Evolutionary conservation across 2,888 invertebrate genomes (phyloP).

Genomic region (Melolontha melolontha): DNA sequence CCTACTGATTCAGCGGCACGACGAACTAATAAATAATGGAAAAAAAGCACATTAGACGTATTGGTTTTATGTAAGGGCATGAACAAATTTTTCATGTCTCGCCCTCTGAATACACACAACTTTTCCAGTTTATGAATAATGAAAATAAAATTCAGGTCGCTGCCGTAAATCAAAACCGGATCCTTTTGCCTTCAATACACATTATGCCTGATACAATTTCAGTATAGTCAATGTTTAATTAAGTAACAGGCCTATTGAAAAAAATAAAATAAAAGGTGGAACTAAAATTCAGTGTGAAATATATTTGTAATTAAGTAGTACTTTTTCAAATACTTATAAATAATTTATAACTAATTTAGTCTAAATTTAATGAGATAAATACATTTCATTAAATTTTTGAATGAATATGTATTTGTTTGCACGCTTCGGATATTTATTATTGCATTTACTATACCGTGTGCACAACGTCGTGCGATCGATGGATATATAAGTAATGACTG

Average conservation of each 20-base stretch:
- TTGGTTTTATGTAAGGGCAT: constrained; percentile 63
- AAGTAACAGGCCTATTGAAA: background rate
- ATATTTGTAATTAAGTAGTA: no score
- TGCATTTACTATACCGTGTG: no score
- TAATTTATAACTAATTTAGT: no score
- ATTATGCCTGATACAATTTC: constrained; percentile 17
- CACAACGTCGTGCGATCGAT: no score
- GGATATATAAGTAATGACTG: no score
- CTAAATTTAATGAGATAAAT: no score
- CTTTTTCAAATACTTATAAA: no score
- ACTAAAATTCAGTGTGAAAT: background rate
- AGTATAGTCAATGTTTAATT: constrained; percentile 11
- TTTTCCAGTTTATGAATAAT: constrained; percentile 58
- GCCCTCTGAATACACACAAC: constrained; percentile 59
- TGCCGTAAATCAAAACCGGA: constrained; percentile 52
- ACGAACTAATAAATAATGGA: constrained; percentile 37
- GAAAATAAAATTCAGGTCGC: constrained; percentile 57
- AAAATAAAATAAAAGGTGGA: background rate
- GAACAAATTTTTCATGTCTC: constrained; percentile 61
- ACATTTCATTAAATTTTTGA: no score
- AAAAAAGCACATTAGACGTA: constrained; percentile 56
- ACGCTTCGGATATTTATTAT: no score
- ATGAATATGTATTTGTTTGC: no score
- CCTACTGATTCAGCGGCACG: constrained; percentile 38
- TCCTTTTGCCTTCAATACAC: constrained; percentile 29